These are phyloP conservation scores for Brachypterus glaber DNA, from an alignment of 2,888 invertebrate genomes.

Conservation along the genomic window DNA sequence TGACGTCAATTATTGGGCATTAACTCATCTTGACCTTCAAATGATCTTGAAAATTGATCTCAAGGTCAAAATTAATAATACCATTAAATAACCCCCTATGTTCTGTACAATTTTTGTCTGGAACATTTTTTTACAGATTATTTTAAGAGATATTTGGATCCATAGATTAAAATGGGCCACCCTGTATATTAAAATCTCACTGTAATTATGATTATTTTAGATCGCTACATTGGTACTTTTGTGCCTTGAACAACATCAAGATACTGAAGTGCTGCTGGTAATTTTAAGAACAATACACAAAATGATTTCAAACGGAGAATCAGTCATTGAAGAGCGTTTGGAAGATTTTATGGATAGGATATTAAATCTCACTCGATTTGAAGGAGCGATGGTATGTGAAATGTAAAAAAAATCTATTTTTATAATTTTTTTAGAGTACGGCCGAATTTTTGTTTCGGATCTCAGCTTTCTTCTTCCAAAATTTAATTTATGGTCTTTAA, in stretches of 20 bases:
- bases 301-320: slow-evolving; percentile 25
- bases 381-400: slow-evolving; percentile 31
- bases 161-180: no score
- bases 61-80: no score
- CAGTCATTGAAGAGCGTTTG: slow-evolving; percentile 28
- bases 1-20: no score
- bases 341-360: slow-evolving; percentile 32
- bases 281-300: slow-evolving; percentile 26
- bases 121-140: slow-evolving; percentile 5
- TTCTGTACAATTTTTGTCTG: background rate
- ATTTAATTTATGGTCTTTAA: no score
- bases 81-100: no score
- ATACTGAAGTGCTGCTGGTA: slow-evolving; percentile 25
- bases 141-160: no score
- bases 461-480: no score
- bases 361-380: slow-evolving; percentile 28
- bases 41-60: no score
- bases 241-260: slow-evolving; percentile 29
- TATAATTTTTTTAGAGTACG: slow-evolving; percentile 3
- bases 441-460: no score
- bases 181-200: slow-evolving; percentile 2
- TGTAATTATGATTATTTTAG: slow-evolving; percentile 20
- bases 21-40: no score
- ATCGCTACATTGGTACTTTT: slow-evolving; percentile 29
- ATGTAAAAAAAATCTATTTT: slow-evolving; percentile 2